A percentile compares a stretch with the other conserved stretches of the same genome.
Conservation (phyloP, 1,140 invertebrate species). For the Subanguina moxae region DNA sequence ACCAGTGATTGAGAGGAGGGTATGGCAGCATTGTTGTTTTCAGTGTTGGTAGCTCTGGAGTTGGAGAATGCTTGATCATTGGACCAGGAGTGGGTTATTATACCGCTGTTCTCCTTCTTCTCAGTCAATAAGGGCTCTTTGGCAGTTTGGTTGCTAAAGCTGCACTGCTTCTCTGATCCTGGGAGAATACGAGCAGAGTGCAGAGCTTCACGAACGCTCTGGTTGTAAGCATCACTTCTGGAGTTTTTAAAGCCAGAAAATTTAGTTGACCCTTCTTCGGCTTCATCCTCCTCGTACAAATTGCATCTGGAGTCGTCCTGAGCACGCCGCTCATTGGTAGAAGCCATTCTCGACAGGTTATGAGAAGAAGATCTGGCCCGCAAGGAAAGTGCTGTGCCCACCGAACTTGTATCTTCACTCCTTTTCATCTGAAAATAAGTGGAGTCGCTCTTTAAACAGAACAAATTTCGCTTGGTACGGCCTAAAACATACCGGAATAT, state of each 20-base stretch:
- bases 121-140: neutral
- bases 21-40: neutral
- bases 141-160: neutral
- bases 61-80: slow-evolving; percentile 1
- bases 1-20: slow-evolving; percentile 4
- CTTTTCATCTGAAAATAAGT: slow-evolving; percentile 38
- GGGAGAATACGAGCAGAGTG: neutral
- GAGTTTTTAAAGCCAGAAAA: neutral
- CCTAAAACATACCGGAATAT: slow-evolving; percentile 35
- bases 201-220: slow-evolving; percentile 21
- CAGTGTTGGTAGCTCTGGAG: neutral
- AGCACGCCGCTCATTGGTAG: slow-evolving; percentile 5
- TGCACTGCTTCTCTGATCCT: neutral
- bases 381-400: slow-evolving; percentile 30
- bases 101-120: neutral
- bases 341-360: slow-evolving; percentile 6
- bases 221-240: slow-evolving; percentile 17
- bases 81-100: slow-evolving; percentile 9
- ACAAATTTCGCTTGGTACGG: neutral
- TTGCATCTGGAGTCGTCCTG: slow-evolving; percentile 34
- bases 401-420: slow-evolving; percentile 23
- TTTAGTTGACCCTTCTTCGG: neutral
- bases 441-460: neutral
- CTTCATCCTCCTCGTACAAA: slow-evolving; percentile 30
- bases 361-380: slow-evolving; percentile 1